phyloP scores from a whole-genome alignment of 2,797 vertebrate species.

The Crenichthys baileyi region DNA sequence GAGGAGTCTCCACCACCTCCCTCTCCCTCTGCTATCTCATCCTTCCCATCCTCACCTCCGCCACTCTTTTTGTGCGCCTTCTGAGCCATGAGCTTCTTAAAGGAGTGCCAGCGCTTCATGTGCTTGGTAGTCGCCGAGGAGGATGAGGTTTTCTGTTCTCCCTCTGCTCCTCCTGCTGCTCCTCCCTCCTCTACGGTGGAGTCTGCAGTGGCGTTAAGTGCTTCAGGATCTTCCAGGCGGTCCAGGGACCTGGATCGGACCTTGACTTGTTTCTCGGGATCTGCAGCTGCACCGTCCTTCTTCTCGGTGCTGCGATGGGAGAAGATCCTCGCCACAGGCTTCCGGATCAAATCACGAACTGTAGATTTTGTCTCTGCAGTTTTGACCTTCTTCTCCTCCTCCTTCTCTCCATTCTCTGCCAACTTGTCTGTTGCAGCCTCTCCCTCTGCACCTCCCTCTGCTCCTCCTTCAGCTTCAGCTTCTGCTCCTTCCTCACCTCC shows the following conservation, averaged over 20 bases:
- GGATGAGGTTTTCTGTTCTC: slow-evolving; percentile 70
- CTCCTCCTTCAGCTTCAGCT: slow-evolving; percentile 59
- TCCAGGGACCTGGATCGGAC: slow-evolving; percentile 83
- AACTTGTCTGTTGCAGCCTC: slow-evolving; percentile 72
- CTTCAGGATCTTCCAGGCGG: slow-evolving; percentile 79
- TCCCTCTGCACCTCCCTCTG: slow-evolving; percentile 64
- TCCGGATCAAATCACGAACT: slow-evolving; percentile 82
- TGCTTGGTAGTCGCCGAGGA: slow-evolving; percentile 74
- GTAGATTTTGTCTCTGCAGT: slow-evolving; percentile 74
- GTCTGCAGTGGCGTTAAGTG: slow-evolving; percentile 69
- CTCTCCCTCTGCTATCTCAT: slow-evolving; percentile 72
- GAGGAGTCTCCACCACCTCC: slow-evolving; percentile 78
- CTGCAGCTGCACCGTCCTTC: slow-evolving; percentile 68
- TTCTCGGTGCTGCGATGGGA: slow-evolving; percentile 84
- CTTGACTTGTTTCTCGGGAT: slow-evolving; percentile 69
- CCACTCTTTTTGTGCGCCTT: slow-evolving; percentile 81
- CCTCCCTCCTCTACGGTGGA: slow-evolving; percentile 62
- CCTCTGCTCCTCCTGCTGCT: slow-evolving; percentile 30
- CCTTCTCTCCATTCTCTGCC: slow-evolving; percentile 76
- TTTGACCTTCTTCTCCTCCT: slow-evolving; percentile 79
- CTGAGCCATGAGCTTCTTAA: slow-evolving; percentile 86
- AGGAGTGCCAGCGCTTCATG: slow-evolving; percentile 86
- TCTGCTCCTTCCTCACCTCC: slow-evolving; percentile 55
- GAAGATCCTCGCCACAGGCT: slow-evolving; percentile 84
- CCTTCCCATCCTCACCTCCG: slow-evolving; percentile 72